Conservation (phyloP, 2,888 invertebrate species). For the Cantharis rufa region DNA sequence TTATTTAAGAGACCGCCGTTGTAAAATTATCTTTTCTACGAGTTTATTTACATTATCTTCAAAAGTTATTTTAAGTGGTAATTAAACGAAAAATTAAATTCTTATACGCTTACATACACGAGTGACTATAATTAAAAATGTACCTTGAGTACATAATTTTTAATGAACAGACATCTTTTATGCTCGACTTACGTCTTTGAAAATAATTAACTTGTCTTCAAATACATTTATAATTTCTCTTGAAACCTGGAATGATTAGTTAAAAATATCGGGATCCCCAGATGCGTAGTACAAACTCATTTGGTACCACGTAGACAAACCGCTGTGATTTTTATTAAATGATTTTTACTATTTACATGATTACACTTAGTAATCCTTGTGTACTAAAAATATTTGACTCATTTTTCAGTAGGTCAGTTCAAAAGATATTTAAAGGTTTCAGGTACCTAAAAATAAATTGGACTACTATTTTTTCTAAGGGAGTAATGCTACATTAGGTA, state of each 20-base stretch:
- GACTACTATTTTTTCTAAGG: neutral
- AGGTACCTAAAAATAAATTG: neutral
- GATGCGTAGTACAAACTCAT: neutral
- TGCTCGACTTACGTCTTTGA: neutral
- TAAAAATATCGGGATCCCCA: neutral
- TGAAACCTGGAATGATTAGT: neutral
- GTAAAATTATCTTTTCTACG: neutral
- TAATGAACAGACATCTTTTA: neutral
- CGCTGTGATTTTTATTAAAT: neutral
- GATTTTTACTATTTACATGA: neutral
- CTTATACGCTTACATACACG: neutral
- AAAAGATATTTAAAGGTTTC: neutral
- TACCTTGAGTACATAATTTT: neutral
- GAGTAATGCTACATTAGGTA: neutral
- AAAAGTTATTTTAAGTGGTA: neutral
- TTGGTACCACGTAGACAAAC: neutral
- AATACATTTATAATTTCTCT: neutral
- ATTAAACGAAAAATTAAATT: neutral
- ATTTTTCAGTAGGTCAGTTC: slow-evolving; percentile 10
- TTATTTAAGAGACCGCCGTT: neutral
- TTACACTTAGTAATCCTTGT: neutral
- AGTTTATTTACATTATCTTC: neutral
- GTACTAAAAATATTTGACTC: slow-evolving; percentile 5
- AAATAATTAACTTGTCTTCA: neutral
- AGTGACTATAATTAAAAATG: neutral